Base-by-base conservation (phyloP, 2,113 vertebrate genomes). In the Cathartes aura region DNA sequence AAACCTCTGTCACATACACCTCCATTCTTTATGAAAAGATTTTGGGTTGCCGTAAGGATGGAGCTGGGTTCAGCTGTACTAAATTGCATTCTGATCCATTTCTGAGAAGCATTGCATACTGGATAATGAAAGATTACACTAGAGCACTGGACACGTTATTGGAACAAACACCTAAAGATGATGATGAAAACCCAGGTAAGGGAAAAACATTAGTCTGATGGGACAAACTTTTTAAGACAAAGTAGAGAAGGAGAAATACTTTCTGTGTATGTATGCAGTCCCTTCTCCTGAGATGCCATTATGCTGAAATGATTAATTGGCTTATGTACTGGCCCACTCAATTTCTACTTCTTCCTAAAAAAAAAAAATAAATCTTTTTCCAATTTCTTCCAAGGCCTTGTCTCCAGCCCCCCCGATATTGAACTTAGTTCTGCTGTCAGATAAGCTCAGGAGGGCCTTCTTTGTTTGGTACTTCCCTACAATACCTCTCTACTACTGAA, bases 121-220 rank as follows among this genome's bases (percentile, higher is more conserved):
- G 99, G 99, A 99, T 99, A 96, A 99, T 99, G 98, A 99, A 99
- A 97, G 99, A 99, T 97, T 99, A 99, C 82, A 99, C 99, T 7
- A 98, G 95, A 86, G 99, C 99, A 72, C 98, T 99, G 93, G 99
- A 99, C 93, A 99, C 99, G 0, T 98, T 99, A 86, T 75, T 99
- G 96, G 99, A 99, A 94, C 99, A 99, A 96, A 99, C 99, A 23
- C 99, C 99, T 50, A 99, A 99, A 98, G 99, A 99, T 32, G 99
- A 99, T 11, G 99, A 99, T 59, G 99, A 99, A 95, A 99, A 98
- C 62, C 98, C 98, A 92, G 99, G 99, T 99, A 90, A 98, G 88
- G 36, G 19, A n/a, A 68, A 87, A 73, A n/a, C 50, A 56, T 59
- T 29, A 26, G 7, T 79, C 40, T 82, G 8, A 38, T 80, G 13